phyloP scores from a whole-genome alignment of 2,888 invertebrate genomes.

The Apantesis nais region DNA sequence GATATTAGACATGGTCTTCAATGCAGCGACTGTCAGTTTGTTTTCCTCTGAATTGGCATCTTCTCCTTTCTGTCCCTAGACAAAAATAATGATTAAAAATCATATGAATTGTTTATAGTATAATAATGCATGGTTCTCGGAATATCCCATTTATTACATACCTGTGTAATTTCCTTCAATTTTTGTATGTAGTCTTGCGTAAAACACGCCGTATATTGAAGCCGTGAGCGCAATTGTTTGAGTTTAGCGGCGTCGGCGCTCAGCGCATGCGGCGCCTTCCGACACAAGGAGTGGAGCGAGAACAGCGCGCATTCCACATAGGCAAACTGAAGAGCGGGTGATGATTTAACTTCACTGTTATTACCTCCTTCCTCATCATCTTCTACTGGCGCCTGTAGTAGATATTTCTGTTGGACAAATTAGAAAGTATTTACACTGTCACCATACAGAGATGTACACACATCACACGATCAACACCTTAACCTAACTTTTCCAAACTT shows the following conservation, averaged over 20 bases:
- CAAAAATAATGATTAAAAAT: constrained; percentile 12
- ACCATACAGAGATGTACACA: neutral
- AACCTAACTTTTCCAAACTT: no score
- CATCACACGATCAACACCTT: neutral
- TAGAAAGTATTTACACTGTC: neutral
- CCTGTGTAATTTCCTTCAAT: constrained; percentile 87
- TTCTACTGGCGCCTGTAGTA: constrained; percentile 94
- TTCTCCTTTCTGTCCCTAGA: constrained; percentile 89
- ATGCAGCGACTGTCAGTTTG: constrained; percentile 90
- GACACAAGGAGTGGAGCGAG: constrained; percentile 90
- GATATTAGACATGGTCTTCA: constrained; percentile 96
- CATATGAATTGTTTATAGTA: neutral
- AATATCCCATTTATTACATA: constrained; percentile 38
- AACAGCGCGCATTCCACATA: constrained; percentile 96
- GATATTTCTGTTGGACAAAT: constrained; percentile 87
- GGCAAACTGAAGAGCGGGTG: constrained; percentile 96
- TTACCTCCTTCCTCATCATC: constrained; percentile 75
- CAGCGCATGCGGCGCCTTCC: constrained; percentile 90
- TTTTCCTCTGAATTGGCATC: constrained; percentile 92
- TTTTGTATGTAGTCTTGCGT: constrained; percentile 93
- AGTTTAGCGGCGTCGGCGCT: constrained; percentile 89
- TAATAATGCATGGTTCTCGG: neutral
- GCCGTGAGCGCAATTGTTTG: constrained; percentile 93
- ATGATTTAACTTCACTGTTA: constrained; percentile 78
- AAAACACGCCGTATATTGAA: constrained; percentile 96